Evolutionary conservation across 2,888 invertebrate species (phyloP), one percentile per base, ranked within the genome.

Genomic region (Litoditis marina): DNA sequence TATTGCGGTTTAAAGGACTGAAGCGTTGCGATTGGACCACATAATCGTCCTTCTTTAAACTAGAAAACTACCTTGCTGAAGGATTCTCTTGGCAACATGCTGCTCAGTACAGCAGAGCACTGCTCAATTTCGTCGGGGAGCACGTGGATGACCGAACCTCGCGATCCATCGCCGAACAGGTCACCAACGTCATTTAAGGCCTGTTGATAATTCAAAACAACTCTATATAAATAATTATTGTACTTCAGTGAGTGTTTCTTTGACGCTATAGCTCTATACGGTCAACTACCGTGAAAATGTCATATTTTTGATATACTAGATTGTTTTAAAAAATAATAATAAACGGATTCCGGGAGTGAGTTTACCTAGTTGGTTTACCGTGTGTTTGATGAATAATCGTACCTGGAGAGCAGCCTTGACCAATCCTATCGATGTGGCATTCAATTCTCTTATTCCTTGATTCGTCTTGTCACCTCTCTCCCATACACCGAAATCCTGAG

Each of bases 401-500:
- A 64, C 73, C 51, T 80, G 81, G 16, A 83, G 63, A 22, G 81
- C 81, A 50, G 86, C 86, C 86, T 96, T 98, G 0, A 95, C 96
- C 94, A 98, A 95, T 51, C 98, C 98, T 84, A 99, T 95, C 16
- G 95, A 95, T 83, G 94, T 94, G 16, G 96, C 94, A 86, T 99
- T 99, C 6, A 99, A 87, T 85, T 99, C 98, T 1, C 95, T 94
- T 68, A 95, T 87, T 31, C 98, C 98, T 86, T 98, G 96, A 85
- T 99, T 99, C 19, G 96, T 96, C 86, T 99, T 99, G 84, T 99
- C 98, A 39, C 98, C 98, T 81, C 98, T 88, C 85, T 98, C 98
- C 98, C 98, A 99, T 70, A 98, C 91, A 36, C 98, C 98, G 87
- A 95, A 98, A 85, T 99, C 98, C 86, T 88, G 63, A n/a, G n/a